Conservation (phyloP, 2,797 vertebrate species). For the Melopsittacus undulatus region DNA sequence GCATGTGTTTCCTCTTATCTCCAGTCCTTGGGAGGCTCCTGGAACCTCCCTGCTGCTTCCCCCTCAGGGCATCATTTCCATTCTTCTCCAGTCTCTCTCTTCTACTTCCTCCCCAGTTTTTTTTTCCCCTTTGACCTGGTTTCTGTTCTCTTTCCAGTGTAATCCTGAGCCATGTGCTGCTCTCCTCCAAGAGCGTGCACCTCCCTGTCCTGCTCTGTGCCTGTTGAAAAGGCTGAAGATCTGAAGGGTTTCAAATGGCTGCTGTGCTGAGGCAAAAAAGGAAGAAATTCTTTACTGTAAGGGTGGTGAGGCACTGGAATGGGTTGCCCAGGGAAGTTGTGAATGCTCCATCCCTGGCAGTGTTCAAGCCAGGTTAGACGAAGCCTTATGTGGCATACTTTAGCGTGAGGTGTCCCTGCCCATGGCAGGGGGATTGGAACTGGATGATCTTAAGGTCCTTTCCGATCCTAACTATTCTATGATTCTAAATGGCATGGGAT, state of each 20-base stretch:
- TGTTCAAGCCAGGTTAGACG: too few species aligned
- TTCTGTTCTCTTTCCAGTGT: slow-evolving; percentile 40
- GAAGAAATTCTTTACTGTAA: too few species aligned
- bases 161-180: background rate
- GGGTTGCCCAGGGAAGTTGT: too few species aligned
- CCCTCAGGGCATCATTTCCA: background rate
- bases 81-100: background rate
- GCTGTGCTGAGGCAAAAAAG: background rate
- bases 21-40: background rate
- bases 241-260: background rate
- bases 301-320: too few species aligned
- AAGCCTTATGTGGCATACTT: too few species aligned
- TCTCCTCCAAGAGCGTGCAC: fast-evolving
- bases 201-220: fast-evolving
- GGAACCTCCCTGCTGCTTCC: background rate
- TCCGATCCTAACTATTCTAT: too few species aligned
- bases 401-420: too few species aligned
- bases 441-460: too few species aligned
- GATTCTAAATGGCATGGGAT: background rate
- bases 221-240: background rate
- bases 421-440: too few species aligned
- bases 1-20: background rate
- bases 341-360: too few species aligned
- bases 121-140: background rate
- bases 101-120: background rate